A percentile compares a stretch with the other conserved stretches of the same genome.
These are phyloP conservation scores for Chirona hameri DNA, from an alignment of 2,888 invertebrate species.

Conservation along the genomic window DNA sequence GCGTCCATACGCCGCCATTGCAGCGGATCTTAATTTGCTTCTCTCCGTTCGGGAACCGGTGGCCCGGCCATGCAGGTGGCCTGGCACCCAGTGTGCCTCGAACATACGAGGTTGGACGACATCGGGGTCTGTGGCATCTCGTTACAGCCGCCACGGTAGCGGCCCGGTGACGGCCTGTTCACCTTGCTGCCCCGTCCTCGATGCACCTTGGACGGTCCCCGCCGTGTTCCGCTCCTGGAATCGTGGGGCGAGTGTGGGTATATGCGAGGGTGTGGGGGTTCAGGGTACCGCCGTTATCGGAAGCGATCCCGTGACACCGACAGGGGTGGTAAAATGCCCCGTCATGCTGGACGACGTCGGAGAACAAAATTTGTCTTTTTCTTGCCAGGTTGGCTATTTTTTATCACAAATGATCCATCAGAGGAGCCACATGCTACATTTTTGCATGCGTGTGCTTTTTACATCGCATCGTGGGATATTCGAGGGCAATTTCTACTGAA, in stretches of 20 bases:
- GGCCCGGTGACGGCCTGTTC: neutral
- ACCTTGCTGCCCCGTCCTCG: neutral
- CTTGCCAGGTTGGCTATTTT: no score
- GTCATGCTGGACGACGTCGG: no score
- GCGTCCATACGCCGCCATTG: constrained; percentile 52
- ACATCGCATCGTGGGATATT: no score
- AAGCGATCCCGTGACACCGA: no score
- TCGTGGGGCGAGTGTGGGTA: neutral
- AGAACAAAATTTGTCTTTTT: no score
- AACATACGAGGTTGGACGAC: constrained; percentile 35
- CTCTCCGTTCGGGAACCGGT: constrained; percentile 56
- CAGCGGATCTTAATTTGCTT: constrained; percentile 52
- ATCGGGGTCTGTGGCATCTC: constrained; percentile 33
- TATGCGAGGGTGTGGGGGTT: no score
- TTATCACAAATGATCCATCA: no score
- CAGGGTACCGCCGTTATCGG: no score
- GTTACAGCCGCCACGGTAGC: constrained; percentile 33
- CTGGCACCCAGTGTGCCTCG: constrained; percentile 52
- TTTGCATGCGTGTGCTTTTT: no score
- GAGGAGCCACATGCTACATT: no score
- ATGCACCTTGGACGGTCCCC: neutral
- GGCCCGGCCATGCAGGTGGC: constrained; percentile 52
- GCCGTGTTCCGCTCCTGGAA: neutral
- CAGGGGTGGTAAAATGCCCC: no score
- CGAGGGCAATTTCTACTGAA: no score